These are phyloP conservation scores for Tetranychus truncatus DNA, from an alignment of 2,888 invertebrate species.

Conservation along the genomic window DNA sequence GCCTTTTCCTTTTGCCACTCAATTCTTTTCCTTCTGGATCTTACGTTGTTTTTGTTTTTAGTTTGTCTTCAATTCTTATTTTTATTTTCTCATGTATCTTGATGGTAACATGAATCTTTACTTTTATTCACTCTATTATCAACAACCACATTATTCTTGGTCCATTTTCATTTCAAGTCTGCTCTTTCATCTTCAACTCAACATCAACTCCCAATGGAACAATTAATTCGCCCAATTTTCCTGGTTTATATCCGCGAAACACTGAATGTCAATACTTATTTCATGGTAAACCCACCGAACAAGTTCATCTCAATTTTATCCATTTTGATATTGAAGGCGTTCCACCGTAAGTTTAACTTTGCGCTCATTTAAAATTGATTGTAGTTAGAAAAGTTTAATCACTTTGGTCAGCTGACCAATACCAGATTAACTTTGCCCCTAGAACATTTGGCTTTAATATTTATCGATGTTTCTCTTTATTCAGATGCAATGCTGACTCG, in stretches of 20 bases:
- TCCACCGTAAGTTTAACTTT: constrained; percentile 52
- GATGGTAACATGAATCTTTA: too few species aligned
- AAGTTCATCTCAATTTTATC: constrained; percentile 62
- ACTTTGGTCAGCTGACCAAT: too few species aligned
- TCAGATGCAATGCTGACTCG: neutral
- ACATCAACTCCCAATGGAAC: constrained; percentile 50
- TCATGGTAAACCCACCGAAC: constrained; percentile 55
- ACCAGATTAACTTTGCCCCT: too few species aligned
- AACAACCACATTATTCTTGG: neutral
- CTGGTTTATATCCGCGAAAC: constrained; percentile 69
- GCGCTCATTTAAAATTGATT: neutral
- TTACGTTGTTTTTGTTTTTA: neutral
- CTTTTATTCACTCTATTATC: too few species aligned
- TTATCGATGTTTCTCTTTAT: neutral
- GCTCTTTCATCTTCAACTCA: constrained; percentile 73
- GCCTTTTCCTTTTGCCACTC: neutral
- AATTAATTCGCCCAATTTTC: constrained; percentile 70
- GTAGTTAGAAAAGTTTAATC: too few species aligned
- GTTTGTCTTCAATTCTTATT: neutral
- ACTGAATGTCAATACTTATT: constrained; percentile 81
- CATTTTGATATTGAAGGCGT: constrained; percentile 87
- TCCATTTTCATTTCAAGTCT: neutral
- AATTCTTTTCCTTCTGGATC: neutral
- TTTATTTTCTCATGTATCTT: too few species aligned
- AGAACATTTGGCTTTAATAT: neutral